Percentiles rank a stretch among this genome's conserved stretches.
Conservation (phyloP, 2,113 vertebrate genomes). For the Leucoraja erinaceus region DNA sequence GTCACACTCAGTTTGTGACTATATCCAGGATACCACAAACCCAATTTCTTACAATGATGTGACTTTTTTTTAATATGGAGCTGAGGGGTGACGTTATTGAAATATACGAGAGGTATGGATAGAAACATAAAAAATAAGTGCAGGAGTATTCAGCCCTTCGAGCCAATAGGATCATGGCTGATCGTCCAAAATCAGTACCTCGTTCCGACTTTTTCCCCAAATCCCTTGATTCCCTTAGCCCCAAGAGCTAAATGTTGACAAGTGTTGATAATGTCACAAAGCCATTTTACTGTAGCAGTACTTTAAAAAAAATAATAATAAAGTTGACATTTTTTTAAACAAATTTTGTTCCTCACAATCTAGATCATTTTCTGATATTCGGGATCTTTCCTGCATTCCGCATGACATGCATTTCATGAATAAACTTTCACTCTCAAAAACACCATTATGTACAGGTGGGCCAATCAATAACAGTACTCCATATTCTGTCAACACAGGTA, state of each 20-base stretch:
- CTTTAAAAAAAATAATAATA: no score
- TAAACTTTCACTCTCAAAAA: conserved; percentile 42
- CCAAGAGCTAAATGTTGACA: no score
- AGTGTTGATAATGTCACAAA: not conserved
- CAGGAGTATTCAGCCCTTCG: no score
- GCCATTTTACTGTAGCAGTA: not conserved
- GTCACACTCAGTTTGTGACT: not conserved
- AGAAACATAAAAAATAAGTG: no score
- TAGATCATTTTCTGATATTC: conserved; percentile 59
- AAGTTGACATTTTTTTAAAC: not conserved
- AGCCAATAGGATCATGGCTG: no score
- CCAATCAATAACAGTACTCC: conserved; percentile 59
- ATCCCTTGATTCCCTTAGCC: no score
- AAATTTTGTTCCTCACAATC: conserved; percentile 31
- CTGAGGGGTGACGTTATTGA: no score
- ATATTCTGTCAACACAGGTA: conserved; percentile 51
- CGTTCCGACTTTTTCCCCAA: no score
- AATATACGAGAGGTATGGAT: no score
- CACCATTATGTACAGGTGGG: conserved; percentile 43
- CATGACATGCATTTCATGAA: conserved; percentile 45
- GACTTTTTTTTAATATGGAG: no score
- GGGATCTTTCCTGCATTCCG: conserved; percentile 62
- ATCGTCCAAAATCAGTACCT: no score
- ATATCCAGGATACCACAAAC: not conserved
- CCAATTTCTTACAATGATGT: not conserved